Base-by-base conservation (phyloP, 1,140 invertebrate genomes). In the Alviniconcha marisindica region DNA sequence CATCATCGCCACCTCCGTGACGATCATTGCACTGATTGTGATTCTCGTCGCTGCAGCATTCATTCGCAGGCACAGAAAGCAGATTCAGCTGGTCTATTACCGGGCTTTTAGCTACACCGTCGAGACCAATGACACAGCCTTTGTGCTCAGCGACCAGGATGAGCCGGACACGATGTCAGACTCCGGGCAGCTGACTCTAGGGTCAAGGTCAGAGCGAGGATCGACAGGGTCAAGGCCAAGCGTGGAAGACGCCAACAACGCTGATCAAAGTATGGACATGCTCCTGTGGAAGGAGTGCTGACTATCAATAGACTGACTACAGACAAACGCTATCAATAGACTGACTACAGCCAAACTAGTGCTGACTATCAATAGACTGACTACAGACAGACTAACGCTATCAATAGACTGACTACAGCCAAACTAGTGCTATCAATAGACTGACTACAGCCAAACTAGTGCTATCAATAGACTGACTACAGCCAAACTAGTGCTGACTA, bases 141-240 rank as follows among this genome's bases (percentile, higher is more conserved):
- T 56, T 14, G 76, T 56, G 42, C 54, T 60, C 33, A 56, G 44
- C 28, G 56, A 78, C 33, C 77, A 82, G 74, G 84, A 85, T 63
- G 84, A 85, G n/a, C 44, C 79, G 5, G 79, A 82, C 36, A 51
- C 69, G 56, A 24, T 77, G 40, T 28, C 74, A 15, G 69, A 82
- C 56, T 51, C 73, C n/a, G 40, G 40, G 10, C 28, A 28, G 21
- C n/a, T 51, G 54, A 83, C 60, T 33, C 51, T 24, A 77, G 73
- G 80, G 81, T 83, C 83, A 71, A 71, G 86, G 24, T 86, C 84
- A n/a, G 86, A 87, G 31, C 69, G 84, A 14, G 85, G 86, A 10
- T 89, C 86, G 2, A 84, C 83, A 33, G 84, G 84, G 33, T 88
- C 87, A 24, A 54, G 66, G 42, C 83, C 86, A n/a, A 80, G 78